Evolutionary conservation across 1,140 invertebrate species (phyloP).

Genomic region (Helicoverpa armigera): DNA sequence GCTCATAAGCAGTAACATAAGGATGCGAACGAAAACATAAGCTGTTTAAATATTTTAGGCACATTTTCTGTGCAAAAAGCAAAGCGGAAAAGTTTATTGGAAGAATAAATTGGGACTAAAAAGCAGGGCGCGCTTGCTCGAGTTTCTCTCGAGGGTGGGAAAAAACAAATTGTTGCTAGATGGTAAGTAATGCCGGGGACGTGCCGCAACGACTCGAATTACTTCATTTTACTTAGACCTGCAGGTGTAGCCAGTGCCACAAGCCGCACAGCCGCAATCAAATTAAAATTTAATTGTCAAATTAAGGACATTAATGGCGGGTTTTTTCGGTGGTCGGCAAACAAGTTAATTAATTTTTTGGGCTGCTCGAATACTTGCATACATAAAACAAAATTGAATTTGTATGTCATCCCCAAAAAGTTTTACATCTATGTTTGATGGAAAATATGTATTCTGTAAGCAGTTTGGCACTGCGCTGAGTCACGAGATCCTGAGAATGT

Average conservation of each 20-base stretch:
- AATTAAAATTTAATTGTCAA: conserved; percentile 65
- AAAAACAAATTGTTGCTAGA: conserved; percentile 79
- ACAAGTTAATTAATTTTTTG: conserved; percentile 51
- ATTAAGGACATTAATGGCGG: conserved; percentile 61
- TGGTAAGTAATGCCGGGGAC: conserved; percentile 75
- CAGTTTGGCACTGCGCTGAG: conserved; percentile 65
- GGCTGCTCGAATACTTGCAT: conserved; percentile 8
- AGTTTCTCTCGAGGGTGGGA: conserved; percentile 70
- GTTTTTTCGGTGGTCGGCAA: conserved; percentile 50
- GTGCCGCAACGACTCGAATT: conserved; percentile 74
- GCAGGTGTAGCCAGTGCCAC: conserved; percentile 63
- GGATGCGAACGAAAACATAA: conserved; percentile 67
- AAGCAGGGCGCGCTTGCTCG: conserved; percentile 69
- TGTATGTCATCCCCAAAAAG: neutral
- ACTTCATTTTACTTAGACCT: conserved; percentile 70
- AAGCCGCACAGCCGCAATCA: conserved; percentile 54
- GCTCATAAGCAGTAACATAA: conserved; percentile 58
- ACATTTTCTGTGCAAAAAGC: conserved; percentile 69
- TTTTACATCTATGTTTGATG: neutral
- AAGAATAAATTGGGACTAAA: conserved; percentile 79
- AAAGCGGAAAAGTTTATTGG: conserved; percentile 77
- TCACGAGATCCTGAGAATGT: conserved; percentile 64
- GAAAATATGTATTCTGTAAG: conserved; percentile 48
- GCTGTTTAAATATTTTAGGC: conserved; percentile 78
- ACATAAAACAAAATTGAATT: conserved; percentile 9